phyloP scores from a whole-genome alignment of 2,113 vertebrate species.

The Pterocles gutturalis region DNA sequence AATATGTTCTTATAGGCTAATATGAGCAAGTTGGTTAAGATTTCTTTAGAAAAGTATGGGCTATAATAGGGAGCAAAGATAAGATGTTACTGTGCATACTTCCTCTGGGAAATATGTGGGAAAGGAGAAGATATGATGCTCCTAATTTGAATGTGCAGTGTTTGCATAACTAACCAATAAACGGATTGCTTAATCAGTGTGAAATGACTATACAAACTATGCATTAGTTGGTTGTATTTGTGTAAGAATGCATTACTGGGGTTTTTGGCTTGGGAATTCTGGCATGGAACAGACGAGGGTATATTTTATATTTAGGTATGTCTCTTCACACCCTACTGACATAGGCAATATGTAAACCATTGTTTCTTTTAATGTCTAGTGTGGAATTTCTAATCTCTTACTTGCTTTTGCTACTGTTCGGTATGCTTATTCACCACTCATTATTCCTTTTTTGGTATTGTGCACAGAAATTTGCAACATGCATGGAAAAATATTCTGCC shows the following conservation, averaged over 20 bases:
- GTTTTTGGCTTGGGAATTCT: background rate
- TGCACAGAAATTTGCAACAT: constrained; percentile 76
- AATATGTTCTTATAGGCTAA: background rate
- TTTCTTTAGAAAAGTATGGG: background rate
- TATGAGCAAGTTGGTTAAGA: background rate
- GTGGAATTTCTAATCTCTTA: constrained; percentile 53
- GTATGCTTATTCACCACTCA: constrained; percentile 67
- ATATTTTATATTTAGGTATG: constrained; percentile 6
- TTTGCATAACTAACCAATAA: constrained; percentile 57
- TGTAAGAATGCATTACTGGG: constrained; percentile 24
- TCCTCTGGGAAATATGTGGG: constrained; percentile 53
- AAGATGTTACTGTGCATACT: background rate
- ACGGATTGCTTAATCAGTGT: constrained; percentile 36
- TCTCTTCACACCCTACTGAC: constrained; percentile 22
- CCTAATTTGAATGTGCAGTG: constrained; percentile 32
- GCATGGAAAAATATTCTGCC: constrained; percentile 72
- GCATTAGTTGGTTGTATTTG: constrained; percentile 7
- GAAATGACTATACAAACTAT: constrained; percentile 5
- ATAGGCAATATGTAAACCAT: constrained; percentile 43
- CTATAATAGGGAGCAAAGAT: background rate
- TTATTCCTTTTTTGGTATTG: constrained; percentile 71
- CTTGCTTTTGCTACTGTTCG: constrained; percentile 71
- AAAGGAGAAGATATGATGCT: constrained; percentile 2
- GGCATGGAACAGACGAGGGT: background rate
- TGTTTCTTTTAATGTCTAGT: constrained; percentile 46